Conservation (phyloP, 2,113 vertebrate species). For the Anoura caudifer region DNA sequence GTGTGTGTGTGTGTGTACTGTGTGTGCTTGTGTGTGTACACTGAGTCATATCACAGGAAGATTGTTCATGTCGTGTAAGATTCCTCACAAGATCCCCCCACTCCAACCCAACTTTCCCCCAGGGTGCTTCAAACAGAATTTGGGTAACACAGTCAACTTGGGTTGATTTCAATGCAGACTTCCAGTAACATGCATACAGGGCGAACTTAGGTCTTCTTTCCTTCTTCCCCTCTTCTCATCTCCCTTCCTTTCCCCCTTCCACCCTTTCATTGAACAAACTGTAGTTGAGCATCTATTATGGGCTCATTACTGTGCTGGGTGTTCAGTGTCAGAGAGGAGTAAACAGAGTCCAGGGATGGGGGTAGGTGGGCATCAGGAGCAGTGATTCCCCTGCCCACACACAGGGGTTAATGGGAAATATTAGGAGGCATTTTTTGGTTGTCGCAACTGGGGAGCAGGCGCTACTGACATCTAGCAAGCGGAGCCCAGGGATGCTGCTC, state of each 20-base stretch:
- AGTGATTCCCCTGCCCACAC: no score
- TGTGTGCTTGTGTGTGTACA: background rate
- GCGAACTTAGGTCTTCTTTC: background rate
- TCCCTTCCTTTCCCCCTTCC: background rate
- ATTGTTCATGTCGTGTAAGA: no score
- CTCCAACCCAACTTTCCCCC: background rate
- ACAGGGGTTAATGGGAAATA: background rate
- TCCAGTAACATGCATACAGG: rapidly evolving
- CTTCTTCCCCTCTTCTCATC: no score
- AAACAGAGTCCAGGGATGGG: background rate
- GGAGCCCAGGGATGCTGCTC: background rate
- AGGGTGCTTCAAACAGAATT: background rate
- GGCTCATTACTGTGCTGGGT: background rate
- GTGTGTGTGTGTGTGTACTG: background rate
- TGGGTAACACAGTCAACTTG: background rate
- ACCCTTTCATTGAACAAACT: background rate
- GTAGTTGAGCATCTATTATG: background rate
- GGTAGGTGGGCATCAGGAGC: background rate
- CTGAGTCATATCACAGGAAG: background rate
- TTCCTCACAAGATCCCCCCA: background rate
- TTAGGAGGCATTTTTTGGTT: no score
- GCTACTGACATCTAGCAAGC: background rate
- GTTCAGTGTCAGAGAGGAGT: background rate
- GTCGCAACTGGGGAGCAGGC: background rate
- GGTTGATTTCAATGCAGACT: background rate